Evolutionary conservation across 2,113 vertebrate species (phyloP), one percentile per base, ranked within the genome.

Genomic region (Colius striatus): DNA sequence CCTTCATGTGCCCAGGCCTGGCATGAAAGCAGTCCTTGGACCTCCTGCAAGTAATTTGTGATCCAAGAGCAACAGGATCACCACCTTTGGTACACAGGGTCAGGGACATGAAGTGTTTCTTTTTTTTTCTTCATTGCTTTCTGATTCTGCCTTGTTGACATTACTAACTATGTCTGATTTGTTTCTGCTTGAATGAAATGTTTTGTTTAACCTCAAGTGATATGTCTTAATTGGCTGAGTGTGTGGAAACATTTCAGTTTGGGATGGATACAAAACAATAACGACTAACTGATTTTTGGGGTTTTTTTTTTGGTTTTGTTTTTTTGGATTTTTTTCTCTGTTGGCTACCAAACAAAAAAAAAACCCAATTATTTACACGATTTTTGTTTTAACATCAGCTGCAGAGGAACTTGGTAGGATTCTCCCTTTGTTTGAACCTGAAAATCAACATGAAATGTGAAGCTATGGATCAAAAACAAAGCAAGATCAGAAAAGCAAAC

Each of bases 241-340:
- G 62, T 70, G 53, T 84, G 80, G 91, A 97, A 95, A 94, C 38
- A 81, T 92, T 94, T 92, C 57, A 84, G 76, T 89, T 81, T 95
- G 94, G 89, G 84, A 41, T 61, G 30, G 45, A 75, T 72, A 61
- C 89, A 94, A 93, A 94, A 27, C 63, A 87, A 94, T 84, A 92
- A 93, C 65, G 51, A 38, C 65, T 29, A 57, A 67, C 34, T 77
- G 38, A 41, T 41, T 82, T 38, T 63, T 90, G 38, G 38, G 38
- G 51, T 61, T 66, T 58, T 25, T 21, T 61, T 82, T n/a, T n/a
- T n/a, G n/a, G 38, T 41, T 41, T 41, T 41, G 38, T 82, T 38
- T 63, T 90, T 47, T 51, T n/a, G n/a, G n/a, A 53, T 61, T 66
- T 58, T 25, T 21, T 61, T 82, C 78, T 16, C 53, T 71, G 18